Base-by-base conservation (phyloP, 2,797 vertebrate species). In the Halcyon leucocephala region DNA sequence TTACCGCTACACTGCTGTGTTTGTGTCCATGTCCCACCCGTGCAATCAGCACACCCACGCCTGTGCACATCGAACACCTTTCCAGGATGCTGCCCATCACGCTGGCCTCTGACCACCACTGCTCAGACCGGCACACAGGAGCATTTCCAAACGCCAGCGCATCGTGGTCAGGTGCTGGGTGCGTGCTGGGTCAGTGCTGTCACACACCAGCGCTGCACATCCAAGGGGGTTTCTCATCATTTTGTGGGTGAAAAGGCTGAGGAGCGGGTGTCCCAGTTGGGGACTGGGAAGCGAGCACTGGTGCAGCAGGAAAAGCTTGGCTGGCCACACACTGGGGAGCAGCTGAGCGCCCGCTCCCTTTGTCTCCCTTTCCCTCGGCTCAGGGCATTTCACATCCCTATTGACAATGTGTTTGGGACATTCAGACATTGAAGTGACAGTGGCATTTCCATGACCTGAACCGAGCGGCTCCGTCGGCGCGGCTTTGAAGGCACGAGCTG, bases 331-430 rank as follows among this genome's bases (percentile, higher is more conserved):
- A 41, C 74, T 7, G 49, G 62, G 89, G 73, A 54, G 83, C 86
- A 7, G 52, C 83, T 57, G 51, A 10, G 62, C 19, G 25, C 88
- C 74, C 5, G 0, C 71, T 79, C 24, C 87, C 86, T 94, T 92
- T 93, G 94, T 90, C 78, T 91, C 26, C 81, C n/a, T 83, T 86
- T 91, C 58, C 61, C 81, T 85, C 42, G 89, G 76, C 93, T 76
- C 57, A 2, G 62, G 95, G 88, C 93, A 48, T 74, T 95, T 90
- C 74, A 65, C 93, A 67, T 96, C 82, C 71, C 94, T 83, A 94
- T 94, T 97, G 97, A 97, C 96, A 96, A 97, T 1, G 96, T 96
- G 95, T 95, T 95, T 79, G 96, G 89, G 96, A 97, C 84, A 95
- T 97, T 76, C 79, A 77, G 87, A 66, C 87, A 95, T 92, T 25